Base-by-base conservation (phyloP, 2,113 vertebrate species). In the Mungos mungo region DNA sequence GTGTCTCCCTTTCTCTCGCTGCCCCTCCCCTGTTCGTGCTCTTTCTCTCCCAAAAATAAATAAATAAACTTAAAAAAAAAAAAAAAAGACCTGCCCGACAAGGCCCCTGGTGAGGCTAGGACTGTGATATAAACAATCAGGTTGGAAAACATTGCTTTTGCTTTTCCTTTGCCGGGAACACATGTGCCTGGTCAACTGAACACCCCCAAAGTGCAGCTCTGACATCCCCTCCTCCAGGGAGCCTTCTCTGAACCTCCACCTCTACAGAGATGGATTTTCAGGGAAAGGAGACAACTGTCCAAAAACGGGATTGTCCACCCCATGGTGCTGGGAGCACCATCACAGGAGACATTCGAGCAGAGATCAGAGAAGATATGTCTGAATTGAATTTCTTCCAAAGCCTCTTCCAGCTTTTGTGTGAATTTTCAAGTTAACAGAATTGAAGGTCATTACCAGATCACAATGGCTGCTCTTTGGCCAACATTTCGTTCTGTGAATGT, bases 391-490 rank as follows among this genome's bases (percentile, higher is more conserved):
- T 54, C 45, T 45, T 77, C 60, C 41, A 45, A 52, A 83, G 50
- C 69, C 31, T 41, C 76, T 84, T 18, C 77, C 19, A 19, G 63
- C 23, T 57, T 25, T 52, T 45, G 27, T 69, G 72, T 29, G 69
- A 21, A 50, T 77, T 77, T 95, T 85, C 69, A 77, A 57, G n/a
- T 27, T n/a, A 54, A 52, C 10, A 66, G 80, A 57, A 65, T 13
- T 74, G 77, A 96, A n/a, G 72, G 21, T n/a, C 52, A 21, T 63
- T 81, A 60, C 66, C 52, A 72, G 76, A 72, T 65, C 38, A 66
- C 82, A 19, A 47, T 29, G 45, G 33, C 65, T 33, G 66, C 52
- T 80, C 77, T 21, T 72, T 18, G 0, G 65, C 76, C 84, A 92
- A 80, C 69, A 91, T 68, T 31, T 60, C 35, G 38, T 65, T 71